Evolutionary conservation across 2,797 vertebrate genomes (phyloP), one percentile per base, ranked within the genome.

Genomic region (Diglossa cyanea): DNA sequence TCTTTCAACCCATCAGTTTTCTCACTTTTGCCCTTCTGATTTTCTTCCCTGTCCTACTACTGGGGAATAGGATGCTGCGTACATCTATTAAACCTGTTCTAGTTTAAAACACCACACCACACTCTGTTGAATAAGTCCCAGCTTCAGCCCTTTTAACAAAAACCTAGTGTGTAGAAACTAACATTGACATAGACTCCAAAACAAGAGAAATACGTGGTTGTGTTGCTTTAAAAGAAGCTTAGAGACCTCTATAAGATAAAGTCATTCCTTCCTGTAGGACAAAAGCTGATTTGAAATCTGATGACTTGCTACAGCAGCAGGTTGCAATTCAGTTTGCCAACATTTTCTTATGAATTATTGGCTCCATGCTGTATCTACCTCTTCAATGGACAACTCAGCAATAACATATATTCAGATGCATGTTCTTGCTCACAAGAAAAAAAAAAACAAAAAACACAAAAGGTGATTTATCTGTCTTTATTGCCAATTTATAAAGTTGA

Each of bases 131-230:
- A 17, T n/a, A 40, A 42, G 37, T 63, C 16, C 7, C 35, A 45
- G 7, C 4, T 48, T 75, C 17, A 67, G 30, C 4, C 8, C 8
- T 76, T 83, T 74, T 61, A 39, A 18, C 6, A 78, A 62, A 78
- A 74, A 42, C 0, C 0, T 10, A 39, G 6, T 39, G 23, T 42
- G 5, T 30, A 30, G 24, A 76, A 63, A 75, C 5, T 44, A 5
- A 30, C 15, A 40, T 73, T 44, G 51, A 28, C 26, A 50, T 2
- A 51, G 14, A 60, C 17, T 44, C 11, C 11, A 70, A 76, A 75
- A 19, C 7, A 61, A 68, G 33, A 68, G 7, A 60, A 79, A 48
- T 54, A 30, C 3, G 2, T 14, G 10, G 4, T 13, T 78, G 5
- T 16, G 2, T 26, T 45, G 39, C 28, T 63, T 76, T 37, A 54